phyloP scores from a whole-genome alignment of 1,140 invertebrate genomes.

The Nomia melanderi region DNA sequence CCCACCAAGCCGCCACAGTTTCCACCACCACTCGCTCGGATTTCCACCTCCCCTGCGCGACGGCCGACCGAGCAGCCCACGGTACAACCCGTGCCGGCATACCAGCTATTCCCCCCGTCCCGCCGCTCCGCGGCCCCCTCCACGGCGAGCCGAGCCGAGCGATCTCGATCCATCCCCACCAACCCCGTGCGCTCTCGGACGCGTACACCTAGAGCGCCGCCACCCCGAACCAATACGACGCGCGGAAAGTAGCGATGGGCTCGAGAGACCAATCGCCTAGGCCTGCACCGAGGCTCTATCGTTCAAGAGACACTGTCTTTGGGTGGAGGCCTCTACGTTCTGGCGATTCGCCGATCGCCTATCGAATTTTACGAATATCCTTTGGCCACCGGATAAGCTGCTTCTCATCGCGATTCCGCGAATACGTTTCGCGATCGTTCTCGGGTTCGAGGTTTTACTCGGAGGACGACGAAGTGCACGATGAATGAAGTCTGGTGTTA shows the following conservation, averaged over 20 bases:
- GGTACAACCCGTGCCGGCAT: slow-evolving; percentile 18
- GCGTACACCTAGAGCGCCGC: slow-evolving; percentile 44
- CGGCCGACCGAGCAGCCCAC: slow-evolving; percentile 32
- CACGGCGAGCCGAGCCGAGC: background rate
- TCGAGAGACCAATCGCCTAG: background rate
- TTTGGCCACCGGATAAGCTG: too few species aligned
- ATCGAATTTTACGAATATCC: too few species aligned
- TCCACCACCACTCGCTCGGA: background rate
- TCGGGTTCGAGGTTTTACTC: too few species aligned
- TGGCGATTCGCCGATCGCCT: too few species aligned
- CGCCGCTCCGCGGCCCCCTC: too few species aligned
- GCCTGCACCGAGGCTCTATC: too few species aligned
- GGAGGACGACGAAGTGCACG: too few species aligned
- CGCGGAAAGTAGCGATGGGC: slow-evolving; percentile 2
- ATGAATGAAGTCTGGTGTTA: too few species aligned
- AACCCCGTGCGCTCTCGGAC: slow-evolving; percentile 21
- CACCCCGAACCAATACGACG: slow-evolving; percentile 35
- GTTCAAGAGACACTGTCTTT: too few species aligned
- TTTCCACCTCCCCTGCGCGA: background rate
- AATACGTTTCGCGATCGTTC: too few species aligned
- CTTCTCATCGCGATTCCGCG: too few species aligned
- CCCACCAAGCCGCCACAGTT: slow-evolving; percentile 43
- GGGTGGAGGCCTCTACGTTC: too few species aligned
- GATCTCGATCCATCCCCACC: slow-evolving; percentile 29
- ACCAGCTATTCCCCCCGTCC: slow-evolving; percentile 24